Evolutionary conservation across 2,113 vertebrate genomes (phyloP).

Genomic region (Pan troglodytes): NHGRI_mPanTro3-v2.1_pri NC_072413.2:102225001-102225500

Average conservation of each 20-base stretch:
- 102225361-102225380: rapidly evolving
- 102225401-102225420: rapidly evolving
- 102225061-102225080: background rate
- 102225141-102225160: rapidly evolving
- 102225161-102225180: rapidly evolving
- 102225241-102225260: rapidly evolving
- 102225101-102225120: background rate
- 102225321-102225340: rapidly evolving
- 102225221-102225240: rapidly evolving
- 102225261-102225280: too few relatives aligned
- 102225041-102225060: rapidly evolving
- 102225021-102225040: rapidly evolving
- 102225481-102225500: too few relatives aligned
- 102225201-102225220: rapidly evolving
- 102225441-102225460: rapidly evolving
- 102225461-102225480: background rate
- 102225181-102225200: background rate
- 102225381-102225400: too few relatives aligned
- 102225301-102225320: background rate
- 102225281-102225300: rapidly evolving
- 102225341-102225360: rapidly evolving
- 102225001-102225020: background rate
- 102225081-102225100: background rate
- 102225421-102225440: background rate
- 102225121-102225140: background rate